Evolutionary conservation across 2,113 vertebrate species (phyloP).

Genomic region (Ceuthmochares aereus): DNA sequence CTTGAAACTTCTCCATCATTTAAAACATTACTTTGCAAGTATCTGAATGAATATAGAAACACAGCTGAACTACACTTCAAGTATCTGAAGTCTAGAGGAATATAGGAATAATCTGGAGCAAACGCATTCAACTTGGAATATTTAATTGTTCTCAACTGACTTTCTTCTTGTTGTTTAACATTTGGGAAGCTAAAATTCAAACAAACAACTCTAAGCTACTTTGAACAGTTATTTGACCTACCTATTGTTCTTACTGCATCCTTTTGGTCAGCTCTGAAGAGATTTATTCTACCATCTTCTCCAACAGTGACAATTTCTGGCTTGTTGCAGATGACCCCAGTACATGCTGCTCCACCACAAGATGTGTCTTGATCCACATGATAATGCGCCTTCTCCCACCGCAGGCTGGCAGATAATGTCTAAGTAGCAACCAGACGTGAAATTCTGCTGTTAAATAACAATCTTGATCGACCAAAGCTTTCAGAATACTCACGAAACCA

Average conservation of each 20-base stretch:
- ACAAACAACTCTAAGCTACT: background rate
- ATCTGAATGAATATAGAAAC: background rate
- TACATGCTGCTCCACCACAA: slow-evolving; percentile 87
- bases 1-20: background rate
- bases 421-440: slow-evolving; percentile 51
- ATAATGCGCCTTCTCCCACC: slow-evolving; percentile 86
- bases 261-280: slow-evolving; percentile 89
- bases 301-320: slow-evolving; percentile 94
- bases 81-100: background rate
- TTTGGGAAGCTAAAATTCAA: background rate
- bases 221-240: slow-evolving; percentile 38
- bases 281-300: slow-evolving; percentile 92
- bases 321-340: slow-evolving; percentile 86
- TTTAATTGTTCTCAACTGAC: background rate
- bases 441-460: background rate
- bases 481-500: background rate
- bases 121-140: background rate
- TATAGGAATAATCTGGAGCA: background rate
- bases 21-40: background rate
- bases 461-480: background rate
- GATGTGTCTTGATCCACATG: slow-evolving; percentile 70
- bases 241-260: slow-evolving; percentile 86
- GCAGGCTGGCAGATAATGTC: slow-evolving; percentile 84
- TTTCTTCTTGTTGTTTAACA: background rate
- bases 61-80: background rate